phyloP scores from a whole-genome alignment of 1,140 invertebrate species.

The Halictus rubicundus region DNA sequence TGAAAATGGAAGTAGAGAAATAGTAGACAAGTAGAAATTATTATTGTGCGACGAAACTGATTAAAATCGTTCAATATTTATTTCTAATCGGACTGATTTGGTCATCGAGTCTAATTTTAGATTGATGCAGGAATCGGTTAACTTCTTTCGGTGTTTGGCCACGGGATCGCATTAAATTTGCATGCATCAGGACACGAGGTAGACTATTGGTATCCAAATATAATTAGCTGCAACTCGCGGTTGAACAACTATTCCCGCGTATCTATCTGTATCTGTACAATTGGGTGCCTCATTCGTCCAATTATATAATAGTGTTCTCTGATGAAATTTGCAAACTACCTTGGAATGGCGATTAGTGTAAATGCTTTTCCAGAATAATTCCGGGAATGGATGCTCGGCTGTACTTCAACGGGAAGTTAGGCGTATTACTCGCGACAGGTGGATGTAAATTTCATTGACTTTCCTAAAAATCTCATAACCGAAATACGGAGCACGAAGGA shows the following conservation, averaged over 20 bases:
- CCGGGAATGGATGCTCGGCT: slow-evolving; percentile 10
- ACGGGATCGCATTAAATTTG: not conserved
- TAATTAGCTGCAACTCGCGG: slow-evolving; percentile 32
- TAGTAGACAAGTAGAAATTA: no score
- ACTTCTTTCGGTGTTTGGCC: not conserved
- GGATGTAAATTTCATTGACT: not conserved
- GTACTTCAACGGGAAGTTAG: not conserved
- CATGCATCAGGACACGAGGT: not conserved
- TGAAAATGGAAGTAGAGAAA: no score
- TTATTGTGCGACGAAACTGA: no score
- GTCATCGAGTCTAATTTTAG: not conserved
- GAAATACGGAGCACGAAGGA: not conserved
- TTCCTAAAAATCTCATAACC: not conserved
- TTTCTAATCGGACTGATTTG: no score
- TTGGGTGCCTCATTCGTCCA: slow-evolving; percentile 38
- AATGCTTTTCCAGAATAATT: slow-evolving; percentile 35
- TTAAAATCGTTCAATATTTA: no score
- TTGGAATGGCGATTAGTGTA: slow-evolving; percentile 41
- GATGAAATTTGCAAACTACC: slow-evolving; percentile 45
- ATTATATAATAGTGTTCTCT: slow-evolving; percentile 39
- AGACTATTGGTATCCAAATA: slow-evolving; percentile 22
- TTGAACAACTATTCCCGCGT: slow-evolving; percentile 27
- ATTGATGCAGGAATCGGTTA: not conserved
- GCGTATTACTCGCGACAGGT: not conserved
- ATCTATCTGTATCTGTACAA: slow-evolving; percentile 24